Base-by-base conservation (phyloP, 2,113 vertebrate species). In the Chaetops frenatus region DNA sequence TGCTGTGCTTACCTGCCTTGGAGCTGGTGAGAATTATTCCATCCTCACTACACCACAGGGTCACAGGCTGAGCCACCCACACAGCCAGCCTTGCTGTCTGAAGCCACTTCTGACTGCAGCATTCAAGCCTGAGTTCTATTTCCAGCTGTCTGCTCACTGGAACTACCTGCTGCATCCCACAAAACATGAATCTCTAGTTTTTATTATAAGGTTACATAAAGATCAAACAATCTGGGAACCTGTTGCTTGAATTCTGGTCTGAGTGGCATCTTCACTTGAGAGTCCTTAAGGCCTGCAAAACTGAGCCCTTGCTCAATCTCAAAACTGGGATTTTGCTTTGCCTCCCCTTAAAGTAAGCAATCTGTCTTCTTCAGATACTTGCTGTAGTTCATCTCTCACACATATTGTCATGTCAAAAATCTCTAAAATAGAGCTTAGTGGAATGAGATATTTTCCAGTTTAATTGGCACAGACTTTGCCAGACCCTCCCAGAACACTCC, bases 171-270 rank as follows among this genome's bases (percentile, higher is more conserved):
- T 72, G 79, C 56, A 47, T 31, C 38, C 82, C 81, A 35, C 28
- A 72, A 51, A 53, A 2, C 9, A 8, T 2, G 0, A 1, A 65
- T 23, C 44, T 45, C 31, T 22, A 25, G 14, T 0, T 65, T 71
- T 72, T 50, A 48, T 76, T 64, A n/a, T 8, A 19, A 80, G 29
- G 36, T 51, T 56, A 60, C 4, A 15, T 40, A 44, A 72, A 69
- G n/a, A 87, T 53, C 42, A n/a, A 71, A 62, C 40, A 66, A 62
- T 38, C 23, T 78, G 19, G 33, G 24, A 83, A 74, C 6, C 27
- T 58, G 23, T 4, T 78, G 56, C 35, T 72, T 86, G 44, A 85
- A 45, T 61, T 82, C 45, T 70, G 50, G 36, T 50, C 40, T 17
- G 28, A 65, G 25, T 18, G 17, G 23, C n/a, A 53, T 29, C 45